These are phyloP conservation scores for Sebastes fasciatus DNA, from an alignment of 2,113 vertebrate species.

Conservation along the genomic window DNA sequence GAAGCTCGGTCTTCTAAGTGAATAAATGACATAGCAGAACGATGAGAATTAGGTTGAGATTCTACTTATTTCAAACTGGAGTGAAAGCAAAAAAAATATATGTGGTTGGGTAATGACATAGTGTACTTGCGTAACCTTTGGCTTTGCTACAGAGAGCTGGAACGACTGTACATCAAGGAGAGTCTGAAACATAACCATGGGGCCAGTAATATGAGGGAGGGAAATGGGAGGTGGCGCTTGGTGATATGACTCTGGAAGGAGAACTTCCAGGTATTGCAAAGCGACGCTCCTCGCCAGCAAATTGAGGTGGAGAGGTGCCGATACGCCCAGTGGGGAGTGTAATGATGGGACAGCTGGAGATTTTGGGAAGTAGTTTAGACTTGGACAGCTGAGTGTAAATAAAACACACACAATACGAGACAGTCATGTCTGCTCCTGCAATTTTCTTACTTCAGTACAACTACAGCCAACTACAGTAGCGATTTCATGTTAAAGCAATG, in stretches of 20 bases:
- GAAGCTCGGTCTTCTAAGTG: background rate
- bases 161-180: constrained; percentile 40
- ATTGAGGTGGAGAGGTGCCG: constrained; percentile 9
- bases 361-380: constrained; percentile 24
- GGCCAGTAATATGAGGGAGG: constrained; percentile 32
- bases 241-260: constrained; percentile 38
- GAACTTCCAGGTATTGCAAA: constrained; percentile 33
- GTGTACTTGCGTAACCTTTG: constrained; percentile 54
- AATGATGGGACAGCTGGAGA: constrained; percentile 30
- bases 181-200: constrained; percentile 28
- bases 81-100: constrained; percentile 47
- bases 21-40: constrained; percentile 42
- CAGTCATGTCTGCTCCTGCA: constrained; percentile 16
- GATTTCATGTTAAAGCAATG: constrained; percentile 20
- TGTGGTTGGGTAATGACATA: constrained; percentile 44
- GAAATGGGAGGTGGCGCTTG: constrained; percentile 21
- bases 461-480: background rate
- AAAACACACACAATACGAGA: constrained; percentile 19
- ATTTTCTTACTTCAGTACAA: background rate
- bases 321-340: constrained; percentile 1
- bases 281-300: constrained; percentile 24
- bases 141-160: constrained; percentile 34
- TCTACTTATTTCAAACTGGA: constrained; percentile 52
- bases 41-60: constrained; percentile 24
- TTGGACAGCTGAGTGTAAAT: constrained; percentile 37